Evolutionary conservation across 1,140 invertebrate species (phyloP).

Genomic region (Drosophila sproati): DNA sequence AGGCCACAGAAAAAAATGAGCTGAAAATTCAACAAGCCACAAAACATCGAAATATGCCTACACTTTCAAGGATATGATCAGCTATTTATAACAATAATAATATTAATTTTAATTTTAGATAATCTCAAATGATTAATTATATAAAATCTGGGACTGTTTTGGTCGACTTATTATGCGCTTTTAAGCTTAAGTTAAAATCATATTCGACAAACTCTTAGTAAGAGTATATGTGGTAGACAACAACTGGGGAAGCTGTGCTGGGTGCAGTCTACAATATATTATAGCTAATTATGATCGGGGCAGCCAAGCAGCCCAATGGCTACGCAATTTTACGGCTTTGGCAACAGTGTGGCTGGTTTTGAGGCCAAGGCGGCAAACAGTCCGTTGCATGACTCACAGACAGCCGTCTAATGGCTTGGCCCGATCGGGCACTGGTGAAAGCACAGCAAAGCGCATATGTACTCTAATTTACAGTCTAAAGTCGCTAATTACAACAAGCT

Average conservation of each 20-base stretch:
- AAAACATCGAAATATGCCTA: conserved; percentile 24
- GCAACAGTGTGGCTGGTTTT: conserved; percentile 46
- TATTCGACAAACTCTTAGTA: neutral
- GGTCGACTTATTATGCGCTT: too few relatives aligned
- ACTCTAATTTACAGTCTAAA: conserved; percentile 62
- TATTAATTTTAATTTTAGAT: neutral
- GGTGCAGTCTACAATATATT: conserved; percentile 62
- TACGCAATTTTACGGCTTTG: conserved; percentile 66
- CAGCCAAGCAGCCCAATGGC: conserved; percentile 47
- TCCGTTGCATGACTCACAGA: conserved; percentile 67
- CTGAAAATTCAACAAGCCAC: conserved; percentile 7
- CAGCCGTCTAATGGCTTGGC: conserved; percentile 63
- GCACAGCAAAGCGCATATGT: conserved; percentile 50
- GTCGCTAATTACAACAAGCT: conserved; percentile 64
- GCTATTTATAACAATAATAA: neutral
- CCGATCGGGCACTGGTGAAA: conserved; percentile 57
- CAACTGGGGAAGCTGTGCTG: conserved; percentile 2
- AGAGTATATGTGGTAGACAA: conserved; percentile 25
- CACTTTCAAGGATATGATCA: neutral
- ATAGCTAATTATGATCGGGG: conserved; percentile 68
- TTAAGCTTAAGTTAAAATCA: too few relatives aligned
- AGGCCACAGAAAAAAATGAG: conserved; percentile 47
- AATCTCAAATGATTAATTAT: too few relatives aligned
- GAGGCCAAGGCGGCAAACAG: conserved; percentile 64
- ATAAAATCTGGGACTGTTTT: too few relatives aligned